Percentiles rank a stretch among this genome's conserved stretches.
These are phyloP conservation scores for Enteromius mattozi DNA, from an alignment of 2,797 vertebrate species.

Conservation along the genomic window DNA sequence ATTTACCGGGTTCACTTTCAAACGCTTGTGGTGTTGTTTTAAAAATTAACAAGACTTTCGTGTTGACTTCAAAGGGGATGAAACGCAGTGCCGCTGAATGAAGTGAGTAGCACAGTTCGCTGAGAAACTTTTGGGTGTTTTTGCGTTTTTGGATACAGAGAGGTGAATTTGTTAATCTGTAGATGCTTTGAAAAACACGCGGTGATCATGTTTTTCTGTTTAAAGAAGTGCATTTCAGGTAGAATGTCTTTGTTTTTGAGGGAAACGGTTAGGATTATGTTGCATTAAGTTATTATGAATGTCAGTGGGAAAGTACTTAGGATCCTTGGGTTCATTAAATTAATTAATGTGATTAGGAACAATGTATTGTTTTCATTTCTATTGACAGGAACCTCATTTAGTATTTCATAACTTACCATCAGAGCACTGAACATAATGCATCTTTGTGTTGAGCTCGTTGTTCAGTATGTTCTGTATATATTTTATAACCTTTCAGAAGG, in stretches of 20 bases:
- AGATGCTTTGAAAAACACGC: background rate
- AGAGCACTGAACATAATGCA: background rate
- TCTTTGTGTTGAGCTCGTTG: slow-evolving; percentile 3
- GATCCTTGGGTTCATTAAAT: background rate
- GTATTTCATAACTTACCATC: background rate
- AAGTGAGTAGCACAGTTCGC: slow-evolving; percentile 58
- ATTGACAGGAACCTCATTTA: background rate
- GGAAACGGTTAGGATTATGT: background rate
- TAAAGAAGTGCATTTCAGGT: background rate
- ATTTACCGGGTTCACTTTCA: slow-evolving; percentile 51
- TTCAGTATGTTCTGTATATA: slow-evolving; percentile 7
- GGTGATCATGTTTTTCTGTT: background rate
- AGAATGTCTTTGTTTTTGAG: background rate
- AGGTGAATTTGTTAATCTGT: background rate
- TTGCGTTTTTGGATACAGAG: background rate
- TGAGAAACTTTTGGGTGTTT: slow-evolving; percentile 40
- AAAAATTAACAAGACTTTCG: slow-evolving; percentile 31
- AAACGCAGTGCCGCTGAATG: slow-evolving; percentile 50
- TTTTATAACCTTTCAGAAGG: slow-evolving; percentile 15
- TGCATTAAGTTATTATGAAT: background rate
- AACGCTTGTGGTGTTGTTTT: slow-evolving; percentile 44
- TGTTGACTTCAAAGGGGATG: slow-evolving; percentile 48
- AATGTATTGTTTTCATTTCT: background rate
- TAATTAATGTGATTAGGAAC: background rate
- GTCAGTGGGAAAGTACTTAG: background rate